Base-by-base conservation (phyloP, 2,113 vertebrate species). In the Brevimyrus niger region DNA sequence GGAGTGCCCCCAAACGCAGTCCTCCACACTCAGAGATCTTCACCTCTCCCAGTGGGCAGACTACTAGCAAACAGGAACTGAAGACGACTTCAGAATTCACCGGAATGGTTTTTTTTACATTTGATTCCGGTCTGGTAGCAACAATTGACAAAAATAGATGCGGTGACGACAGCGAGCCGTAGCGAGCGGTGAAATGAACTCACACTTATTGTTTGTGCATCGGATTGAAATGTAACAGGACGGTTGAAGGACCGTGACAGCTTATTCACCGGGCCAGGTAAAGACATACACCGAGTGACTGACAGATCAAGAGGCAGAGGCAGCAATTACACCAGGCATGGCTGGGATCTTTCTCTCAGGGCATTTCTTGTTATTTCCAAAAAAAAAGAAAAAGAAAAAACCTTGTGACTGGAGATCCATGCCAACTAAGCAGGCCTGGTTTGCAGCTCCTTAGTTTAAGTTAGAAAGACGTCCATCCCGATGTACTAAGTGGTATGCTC, bases 311-410 rank as follows among this genome's bases (percentile, higher is more conserved):
- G 89, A 92, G 88, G 91, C 91, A 89, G 88, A 89, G 92, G 90
- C 90, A 90, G 92, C 93, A 94, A 93, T 93, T 94, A 93, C 92
- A 91, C 91, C 47, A 31, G 69, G 90, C 91, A 89, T 91, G 89
- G 91, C 80, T 76, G 88, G 91, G 58, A 89, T 61, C 73, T 88
- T 92, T 92, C 90, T 93, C 92, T 51, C 88, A 90, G 93, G 90
- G 89, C 89, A 89, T 89, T 89, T 92, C 92, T 92, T 88, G 89
- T 92, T 93, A 92, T 93, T 93, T 94, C 87, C 90, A 90, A 89
- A 89, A 90, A 58, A 35, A 69, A 90, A 90, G 89, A 90, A 55
- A 73, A 73, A 91, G 4, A 44, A 44, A 90, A 92, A 91, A 48
- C 89, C 91, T 86, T 89, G 85, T n/a, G 85, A 89, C 73, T 90